Percentiles rank a stretch among this genome's conserved stretches.
These are phyloP conservation scores for Paramacrobiotus metropolitanus DNA, from an alignment of 1,140 invertebrate genomes.

Conservation along the genomic window DNA sequence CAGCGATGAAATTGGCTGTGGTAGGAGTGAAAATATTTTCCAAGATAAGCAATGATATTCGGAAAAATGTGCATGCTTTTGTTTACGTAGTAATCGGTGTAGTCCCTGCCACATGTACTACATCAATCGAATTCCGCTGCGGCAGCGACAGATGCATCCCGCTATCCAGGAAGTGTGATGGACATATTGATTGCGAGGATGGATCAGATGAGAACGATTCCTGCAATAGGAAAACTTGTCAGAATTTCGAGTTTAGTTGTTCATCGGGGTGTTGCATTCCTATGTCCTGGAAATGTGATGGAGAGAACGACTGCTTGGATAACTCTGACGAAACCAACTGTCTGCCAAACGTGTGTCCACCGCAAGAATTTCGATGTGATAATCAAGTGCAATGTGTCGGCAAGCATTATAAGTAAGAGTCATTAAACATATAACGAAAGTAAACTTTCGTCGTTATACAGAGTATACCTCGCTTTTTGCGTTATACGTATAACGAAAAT, in stretches of 20 bases:
- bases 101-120: slow-evolving; percentile 62
- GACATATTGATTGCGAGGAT: slow-evolving; percentile 75
- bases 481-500: no score
- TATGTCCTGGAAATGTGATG: slow-evolving; percentile 71
- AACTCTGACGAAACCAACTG: slow-evolving; percentile 89
- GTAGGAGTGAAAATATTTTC: slow-evolving; percentile 4
- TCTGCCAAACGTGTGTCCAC: slow-evolving; percentile 71
- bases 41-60: not conserved
- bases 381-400: slow-evolving; percentile 74
- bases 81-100: slow-evolving; percentile 10
- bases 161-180: slow-evolving; percentile 60
- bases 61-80: no score
- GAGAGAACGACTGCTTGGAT: slow-evolving; percentile 88
- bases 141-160: slow-evolving; percentile 78
- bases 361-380: slow-evolving; percentile 72
- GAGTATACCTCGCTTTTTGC: no score
- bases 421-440: not conserved
- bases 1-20: slow-evolving; percentile 36
- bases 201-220: slow-evolving; percentile 84
- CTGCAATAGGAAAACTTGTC: slow-evolving; percentile 79
- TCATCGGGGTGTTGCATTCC: slow-evolving; percentile 86
- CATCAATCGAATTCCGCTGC: slow-evolving; percentile 72
- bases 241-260: slow-evolving; percentile 81
- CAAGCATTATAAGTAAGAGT: slow-evolving; percentile 45
- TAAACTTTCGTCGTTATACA: no score